Base-by-base conservation (phyloP, 2,113 vertebrate species). In the Athene noctua region DNA sequence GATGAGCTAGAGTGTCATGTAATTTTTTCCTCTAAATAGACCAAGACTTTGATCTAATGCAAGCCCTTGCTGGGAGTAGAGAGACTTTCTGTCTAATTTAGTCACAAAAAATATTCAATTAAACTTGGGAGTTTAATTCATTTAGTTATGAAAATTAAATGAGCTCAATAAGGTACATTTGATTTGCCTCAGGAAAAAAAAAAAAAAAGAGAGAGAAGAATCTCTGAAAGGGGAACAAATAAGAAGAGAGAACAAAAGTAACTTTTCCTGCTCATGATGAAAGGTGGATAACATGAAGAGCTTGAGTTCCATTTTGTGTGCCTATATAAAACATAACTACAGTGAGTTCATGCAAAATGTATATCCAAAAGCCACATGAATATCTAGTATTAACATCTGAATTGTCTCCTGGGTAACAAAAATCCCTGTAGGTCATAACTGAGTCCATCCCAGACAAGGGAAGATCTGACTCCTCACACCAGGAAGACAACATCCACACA, bases 91-190 rank as follows among this genome's bases (percentile, higher is more conserved):
- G 91, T 82, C 94, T 86, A 94, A 95, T 96, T 96, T 95, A 93
- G 94, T 92, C 96, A 95, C 11, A 29, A 97, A 97, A 97, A 98
- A 97, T 97, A 95, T 96, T 97, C 97, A 96, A 91, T 96, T 96
- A 97, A 70, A 89, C 51, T 94, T 88, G 66, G 92, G 88, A 94
- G n/a, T 97, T 97, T 97, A 96, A 97, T 97, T 96, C 95, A 94
- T 94, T 97, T 96, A 96, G 88, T 95, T 97, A 97, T 97, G 96
- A 98, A 98, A 98, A 97, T 97, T 85, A 97, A 97, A 97, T 94
- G 97, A 97, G 78, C 62, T 77, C 94, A 94, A 83, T 85, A 84
- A 88, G 90, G 91, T 90, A 75, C 91, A 90, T 96, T 97, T 94
- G 83, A 95, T 95, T 96, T 94, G 89, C 94, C 86, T 94, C 46